Base-by-base conservation (phyloP, 1,140 invertebrate genomes). In the Polyergus mexicanus region DNA sequence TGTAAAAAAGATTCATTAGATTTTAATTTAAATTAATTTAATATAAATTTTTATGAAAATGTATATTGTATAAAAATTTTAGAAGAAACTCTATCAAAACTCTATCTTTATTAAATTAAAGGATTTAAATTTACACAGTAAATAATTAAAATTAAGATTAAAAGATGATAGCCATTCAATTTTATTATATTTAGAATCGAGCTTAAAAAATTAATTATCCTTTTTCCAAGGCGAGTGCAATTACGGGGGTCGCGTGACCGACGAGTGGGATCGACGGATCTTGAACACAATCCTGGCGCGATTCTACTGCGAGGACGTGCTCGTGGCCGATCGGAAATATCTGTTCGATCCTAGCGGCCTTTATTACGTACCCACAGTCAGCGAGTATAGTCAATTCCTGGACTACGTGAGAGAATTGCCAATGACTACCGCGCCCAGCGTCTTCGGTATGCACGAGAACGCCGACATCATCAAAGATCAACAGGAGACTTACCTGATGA, bases 211-310 rank as follows among this genome's bases (percentile, higher is more conserved):
- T 35, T 28, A 22, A 41, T 58, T 35, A 22, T 32, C 13, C 87
- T 86, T 84, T 41, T 74, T 32, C 65, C 80, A 88, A 63, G 98
- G 98, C 44, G 98, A 99, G 95, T 99, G 98, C 93, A 99, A 99
- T 96, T 99, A 99, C 93, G 99, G 99, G 28, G 98, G 99, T 0
- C 96, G 98, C 87, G 98, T 99, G 6, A 99, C 98, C 0, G 98
- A 99, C 94, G 98, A 99, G 93, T 98, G 98, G 98, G 99, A 99
- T 96, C 96, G 98, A 68, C 96, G 98, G 66, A 98, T 97, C 13
- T 95, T 99, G 63, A 97, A 96, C 88, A 99, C 98, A 25, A 97
- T 98, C 86, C 95, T 99, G 28, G 95, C 95, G 88, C 97, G 97
- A 90, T 99, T 98, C 94, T 99, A 98, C 94, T 97, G 96, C 89